These are phyloP conservation scores for Cacoxenus indagator DNA, from an alignment of 2,888 invertebrate species.

Conservation along the genomic window DNA sequence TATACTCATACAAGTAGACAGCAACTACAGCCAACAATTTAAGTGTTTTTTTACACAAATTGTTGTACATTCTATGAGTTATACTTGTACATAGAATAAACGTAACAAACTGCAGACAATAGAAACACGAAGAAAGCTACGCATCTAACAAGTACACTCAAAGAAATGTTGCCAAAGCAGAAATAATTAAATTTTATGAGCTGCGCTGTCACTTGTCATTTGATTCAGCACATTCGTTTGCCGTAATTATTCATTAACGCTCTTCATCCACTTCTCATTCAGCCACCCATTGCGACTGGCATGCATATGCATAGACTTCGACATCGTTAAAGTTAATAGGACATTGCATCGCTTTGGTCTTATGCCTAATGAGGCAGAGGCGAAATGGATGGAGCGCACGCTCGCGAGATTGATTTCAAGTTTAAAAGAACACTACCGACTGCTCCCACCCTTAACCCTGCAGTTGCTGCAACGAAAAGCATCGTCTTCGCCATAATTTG, in stretches of 20 bases:
- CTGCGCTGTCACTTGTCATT: too few species aligned
- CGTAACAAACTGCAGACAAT: too few species aligned
- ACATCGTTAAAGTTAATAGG: conserved; percentile 18
- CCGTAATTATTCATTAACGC: not conserved
- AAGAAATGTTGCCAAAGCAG: not conserved
- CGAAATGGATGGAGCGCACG: too few species aligned
- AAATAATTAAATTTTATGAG: not conserved
- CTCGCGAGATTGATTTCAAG: not conserved
- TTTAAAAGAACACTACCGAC: too few species aligned
- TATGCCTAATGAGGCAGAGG: too few species aligned
- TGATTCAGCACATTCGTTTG: not conserved
- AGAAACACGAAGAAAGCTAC: not conserved
- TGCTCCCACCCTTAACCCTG: not conserved
- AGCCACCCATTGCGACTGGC: not conserved
- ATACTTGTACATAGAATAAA: too few species aligned
- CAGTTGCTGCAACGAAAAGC: not conserved
- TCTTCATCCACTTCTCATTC: not conserved
- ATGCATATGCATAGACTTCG: not conserved
- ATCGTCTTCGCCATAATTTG: not conserved
- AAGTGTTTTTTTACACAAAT: too few species aligned
- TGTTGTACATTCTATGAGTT: too few species aligned
- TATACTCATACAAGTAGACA: not conserved
- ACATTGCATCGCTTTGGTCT: not conserved
- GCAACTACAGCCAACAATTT: too few species aligned
- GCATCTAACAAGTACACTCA: conserved; percentile 10